phyloP scores from a whole-genome alignment of 2,888 invertebrate species.

The Microctonus aethiopoides region DNA sequence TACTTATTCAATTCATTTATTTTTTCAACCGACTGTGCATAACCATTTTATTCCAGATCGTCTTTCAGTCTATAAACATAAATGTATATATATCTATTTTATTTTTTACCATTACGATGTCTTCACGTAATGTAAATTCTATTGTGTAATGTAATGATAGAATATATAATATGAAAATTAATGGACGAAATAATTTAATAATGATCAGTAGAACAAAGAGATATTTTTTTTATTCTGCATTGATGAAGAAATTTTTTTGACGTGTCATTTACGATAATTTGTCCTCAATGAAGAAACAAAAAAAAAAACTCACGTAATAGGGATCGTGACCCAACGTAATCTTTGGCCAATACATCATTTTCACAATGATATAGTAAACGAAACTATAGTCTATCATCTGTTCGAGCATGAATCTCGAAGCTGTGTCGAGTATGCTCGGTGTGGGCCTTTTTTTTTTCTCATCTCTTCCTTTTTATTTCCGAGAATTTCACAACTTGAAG shows the following conservation, averaged over 20 bases:
- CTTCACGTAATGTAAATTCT: neutral
- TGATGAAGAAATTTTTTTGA: conserved; percentile 10
- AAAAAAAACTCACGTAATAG: conserved; percentile 44
- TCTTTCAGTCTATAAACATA: neutral
- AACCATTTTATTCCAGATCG: conserved; percentile 2
- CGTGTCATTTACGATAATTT: conserved; percentile 47
- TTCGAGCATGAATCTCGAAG: conserved; percentile 16
- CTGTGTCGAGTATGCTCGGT: conserved; percentile 30
- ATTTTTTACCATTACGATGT: conserved; percentile 6
- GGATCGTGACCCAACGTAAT: conserved; percentile 56
- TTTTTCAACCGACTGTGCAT: conserved; percentile 10
- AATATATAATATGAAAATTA: neutral
- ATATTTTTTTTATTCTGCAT: conserved; percentile 17
- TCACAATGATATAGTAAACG: conserved; percentile 40
- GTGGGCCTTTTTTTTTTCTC: neutral
- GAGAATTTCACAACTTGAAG: conserved; percentile 28
- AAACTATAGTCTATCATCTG: conserved; percentile 35
- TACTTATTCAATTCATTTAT: conserved; percentile 25
- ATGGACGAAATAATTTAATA: neutral
- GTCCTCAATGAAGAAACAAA: conserved; percentile 43
- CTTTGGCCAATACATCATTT: conserved; percentile 43
- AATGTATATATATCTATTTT: no score
- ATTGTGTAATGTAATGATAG: neutral
- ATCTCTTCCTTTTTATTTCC: conserved; percentile 38
- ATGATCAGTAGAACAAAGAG: neutral